Base-by-base conservation (phyloP, 23 tunicate species). In the Ciona savignyi region DNA sequence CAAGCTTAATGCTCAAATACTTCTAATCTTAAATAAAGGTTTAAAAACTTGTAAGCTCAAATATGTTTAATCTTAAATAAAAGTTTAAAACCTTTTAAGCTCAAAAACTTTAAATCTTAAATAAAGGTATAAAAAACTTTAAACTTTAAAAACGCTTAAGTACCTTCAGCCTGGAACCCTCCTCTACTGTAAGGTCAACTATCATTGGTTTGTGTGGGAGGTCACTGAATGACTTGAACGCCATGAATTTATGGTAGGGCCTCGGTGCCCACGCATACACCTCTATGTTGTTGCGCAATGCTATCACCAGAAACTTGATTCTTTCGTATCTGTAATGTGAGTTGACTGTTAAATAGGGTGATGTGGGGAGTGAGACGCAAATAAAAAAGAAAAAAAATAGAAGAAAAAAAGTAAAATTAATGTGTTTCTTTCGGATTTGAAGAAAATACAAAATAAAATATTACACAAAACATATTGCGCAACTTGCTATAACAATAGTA, bases 181-280 rank as follows among this genome's bases (percentile, higher is more conserved):
- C 99, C 63, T 95, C 99, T 25, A 95, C 99, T 1, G 99, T 95
- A 20, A 95, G 85, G 68, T 95, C 96, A 19, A 95, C 99, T 4
- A 95, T 88, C 96, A 95, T 81, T n/a, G 99, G 99, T 65, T 81
- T 95, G 74, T 88, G 96, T 6, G 96, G 93, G 27, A 95, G 66
- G 33, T 95, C 95, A 77, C 93, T 78, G 78, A 95, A 95, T 30
- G 99, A 85, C 67, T 95, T 95, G 78, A 85, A 95, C 2, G 99
- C 96, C 99, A 95, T 95, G 75, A 95, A 95, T 56, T 95, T 95
- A 60, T 95, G 99, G 62, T 95, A 95, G 0, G 99, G 99, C 51
- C 86, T 75, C 2, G 99, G 99, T 34, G 99, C 99, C 99, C 99
- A 95, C 0, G 99, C 99, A 66, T 85, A 95, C 25, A 95, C 95